These are phyloP conservation scores for Ypsolopha scabrella DNA, from an alignment of 2,888 invertebrate genomes.

Conservation along the genomic window DNA sequence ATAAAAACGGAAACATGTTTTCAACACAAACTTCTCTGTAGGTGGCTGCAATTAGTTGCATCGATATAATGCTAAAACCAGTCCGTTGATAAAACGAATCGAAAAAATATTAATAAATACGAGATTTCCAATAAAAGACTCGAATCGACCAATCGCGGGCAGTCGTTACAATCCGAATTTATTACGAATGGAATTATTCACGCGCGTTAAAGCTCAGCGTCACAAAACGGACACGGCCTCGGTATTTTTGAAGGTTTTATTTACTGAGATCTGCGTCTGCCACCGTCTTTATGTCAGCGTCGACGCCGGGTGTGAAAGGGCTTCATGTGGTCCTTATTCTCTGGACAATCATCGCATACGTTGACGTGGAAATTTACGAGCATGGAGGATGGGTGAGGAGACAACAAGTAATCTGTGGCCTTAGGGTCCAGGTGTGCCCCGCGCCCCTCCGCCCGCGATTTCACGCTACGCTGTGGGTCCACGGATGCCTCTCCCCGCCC, in stretches of 20 bases:
- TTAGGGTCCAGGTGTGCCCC: conserved; percentile 51
- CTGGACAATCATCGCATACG: conserved; percentile 65
- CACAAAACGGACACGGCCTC: conserved; percentile 19
- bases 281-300: conserved; percentile 44
- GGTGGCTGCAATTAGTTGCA: conserved; percentile 38
- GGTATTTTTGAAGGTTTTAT: conserved; percentile 31
- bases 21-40: conserved; percentile 22
- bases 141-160: conserved; percentile 48
- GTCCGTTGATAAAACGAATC: conserved; percentile 26
- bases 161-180: conserved; percentile 63
- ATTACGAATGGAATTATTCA: conserved; percentile 66
- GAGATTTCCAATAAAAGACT: conserved; percentile 33
- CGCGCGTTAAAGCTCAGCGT: conserved; percentile 48
- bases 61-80: conserved; percentile 40
- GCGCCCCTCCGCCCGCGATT: conserved; percentile 25
- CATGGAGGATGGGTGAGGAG: conserved; percentile 53
- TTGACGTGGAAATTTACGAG: conserved; percentile 68
- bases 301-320: conserved; percentile 49
- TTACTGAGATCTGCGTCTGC: conserved; percentile 8
- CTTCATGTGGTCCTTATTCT: conserved; percentile 48
- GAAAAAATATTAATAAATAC: conserved; percentile 37
- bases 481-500: conserved; percentile 16
- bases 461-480: conserved; percentile 61
- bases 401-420: conserved; percentile 62
- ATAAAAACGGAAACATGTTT: conserved; percentile 33